phyloP scores from a whole-genome alignment of 2,888 invertebrate species.

The Drosophila fungiperda region DNA sequence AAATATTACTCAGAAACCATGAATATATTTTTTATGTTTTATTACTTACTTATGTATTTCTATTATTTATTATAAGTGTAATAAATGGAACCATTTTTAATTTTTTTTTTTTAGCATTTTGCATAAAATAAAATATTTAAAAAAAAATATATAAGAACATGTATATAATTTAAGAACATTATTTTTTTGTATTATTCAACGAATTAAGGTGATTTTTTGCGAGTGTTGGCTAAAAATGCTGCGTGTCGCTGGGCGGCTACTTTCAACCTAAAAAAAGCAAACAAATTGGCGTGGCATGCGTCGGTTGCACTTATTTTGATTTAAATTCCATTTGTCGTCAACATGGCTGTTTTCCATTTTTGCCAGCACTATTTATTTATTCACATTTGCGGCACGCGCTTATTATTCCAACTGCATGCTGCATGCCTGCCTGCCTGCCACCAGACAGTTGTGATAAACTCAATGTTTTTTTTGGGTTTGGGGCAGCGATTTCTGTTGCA shows the following conservation, averaged over 20 bases:
- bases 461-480: background rate
- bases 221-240: constrained; percentile 31
- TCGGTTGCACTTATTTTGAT: constrained; percentile 59
- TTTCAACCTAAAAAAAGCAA: constrained; percentile 47
- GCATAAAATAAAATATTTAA: too few species aligned
- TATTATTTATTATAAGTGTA: too few species aligned
- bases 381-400: constrained; percentile 19
- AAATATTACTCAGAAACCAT: background rate
- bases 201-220: background rate
- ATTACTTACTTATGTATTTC: too few species aligned
- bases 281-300: constrained; percentile 39
- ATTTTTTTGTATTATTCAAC: background rate
- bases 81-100: too few species aligned
- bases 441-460: constrained; percentile 27
- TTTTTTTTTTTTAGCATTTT: too few species aligned
- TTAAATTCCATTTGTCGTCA: constrained; percentile 56
- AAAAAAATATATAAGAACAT: too few species aligned
- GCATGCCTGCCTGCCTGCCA: background rate
- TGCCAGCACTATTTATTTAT: constrained; percentile 50
- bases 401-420: constrained; percentile 32
- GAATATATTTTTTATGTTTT: too few species aligned
- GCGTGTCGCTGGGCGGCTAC: constrained; percentile 50
- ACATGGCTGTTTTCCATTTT: constrained; percentile 1
- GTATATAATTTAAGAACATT: background rate
- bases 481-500: constrained; percentile 15